phyloP scores from a whole-genome alignment of 2,888 invertebrate species.

The Dinocampus coccinellae region DNA sequence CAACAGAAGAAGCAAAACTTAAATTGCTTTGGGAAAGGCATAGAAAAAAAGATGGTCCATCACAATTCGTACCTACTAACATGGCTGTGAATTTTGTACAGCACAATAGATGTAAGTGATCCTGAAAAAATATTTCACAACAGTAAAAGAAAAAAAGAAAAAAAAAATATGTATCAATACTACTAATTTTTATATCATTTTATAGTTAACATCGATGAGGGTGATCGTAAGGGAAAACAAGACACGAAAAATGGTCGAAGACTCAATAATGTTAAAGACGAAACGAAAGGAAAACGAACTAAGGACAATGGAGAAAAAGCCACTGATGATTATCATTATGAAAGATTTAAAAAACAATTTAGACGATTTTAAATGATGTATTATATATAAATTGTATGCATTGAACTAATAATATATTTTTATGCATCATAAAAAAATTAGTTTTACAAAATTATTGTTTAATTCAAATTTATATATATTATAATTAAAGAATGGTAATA shows the following conservation, averaged over 20 bases:
- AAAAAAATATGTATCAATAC: not conserved
- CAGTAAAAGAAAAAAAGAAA: not conserved
- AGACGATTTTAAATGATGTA: conserved; percentile 77
- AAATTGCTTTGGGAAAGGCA: conserved; percentile 89
- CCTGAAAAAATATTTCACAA: not conserved
- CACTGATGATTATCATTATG: conserved; percentile 97
- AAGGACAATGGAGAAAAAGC: conserved; percentile 88
- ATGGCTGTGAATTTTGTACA: conserved; percentile 99
- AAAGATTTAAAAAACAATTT: conserved; percentile 96
- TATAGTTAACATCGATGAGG: conserved; percentile 88
- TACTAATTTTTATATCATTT: conserved; percentile 24
- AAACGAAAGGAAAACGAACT: conserved; percentile 72
- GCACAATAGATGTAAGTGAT: conserved; percentile 88
- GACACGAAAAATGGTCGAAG: conserved; percentile 71
- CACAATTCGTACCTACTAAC: conserved; percentile 96
- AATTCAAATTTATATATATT: too few species aligned
- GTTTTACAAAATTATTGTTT: too few species aligned
- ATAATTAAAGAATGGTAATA: too few species aligned
- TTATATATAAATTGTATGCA: too few species aligned
- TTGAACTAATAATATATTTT: too few species aligned
- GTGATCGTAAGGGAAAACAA: conserved; percentile 75
- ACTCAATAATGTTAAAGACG: conserved; percentile 65
- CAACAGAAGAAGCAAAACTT: conserved; percentile 98
- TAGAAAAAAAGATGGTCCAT: conserved; percentile 92
- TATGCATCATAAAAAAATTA: too few species aligned